Conservation (phyloP, 1,140 invertebrate species). For the Musca vetustissima region DNA sequence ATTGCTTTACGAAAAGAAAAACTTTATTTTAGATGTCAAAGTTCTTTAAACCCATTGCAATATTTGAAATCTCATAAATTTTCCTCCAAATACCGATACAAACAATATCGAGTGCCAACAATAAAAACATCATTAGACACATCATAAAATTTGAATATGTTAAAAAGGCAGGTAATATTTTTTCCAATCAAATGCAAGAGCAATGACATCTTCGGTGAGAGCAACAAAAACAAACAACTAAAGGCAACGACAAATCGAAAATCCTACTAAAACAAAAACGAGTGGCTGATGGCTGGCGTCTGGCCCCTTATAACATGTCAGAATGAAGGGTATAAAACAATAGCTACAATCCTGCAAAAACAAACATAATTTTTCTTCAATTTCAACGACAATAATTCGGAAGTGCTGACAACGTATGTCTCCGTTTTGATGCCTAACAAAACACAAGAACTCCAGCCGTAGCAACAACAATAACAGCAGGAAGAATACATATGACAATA, state of each 20-base stretch:
- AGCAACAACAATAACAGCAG: neutral
- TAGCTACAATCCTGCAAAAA: neutral
- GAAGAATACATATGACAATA: neutral
- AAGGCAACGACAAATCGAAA: too few species aligned
- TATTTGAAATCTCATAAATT: too few species aligned
- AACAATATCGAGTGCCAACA: neutral
- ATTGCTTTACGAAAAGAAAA: too few species aligned
- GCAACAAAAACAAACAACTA: too few species aligned
- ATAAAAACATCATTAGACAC: slow-evolving; percentile 18
- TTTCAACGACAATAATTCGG: slow-evolving; percentile 9
- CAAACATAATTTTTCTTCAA: slow-evolving; percentile 10
- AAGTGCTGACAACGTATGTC: slow-evolving; percentile 23
- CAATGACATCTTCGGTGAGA: too few species aligned
- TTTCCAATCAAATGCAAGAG: neutral
- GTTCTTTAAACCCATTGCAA: too few species aligned
- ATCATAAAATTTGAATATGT: slow-evolving; percentile 15
- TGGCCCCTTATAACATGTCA: neutral
- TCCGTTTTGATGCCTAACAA: slow-evolving; percentile 1
- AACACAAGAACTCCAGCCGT: neutral
- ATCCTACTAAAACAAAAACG: too few species aligned
- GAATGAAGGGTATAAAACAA: neutral
- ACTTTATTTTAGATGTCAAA: too few species aligned
- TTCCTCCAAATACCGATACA: too few species aligned
- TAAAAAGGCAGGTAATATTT: slow-evolving; percentile 6
- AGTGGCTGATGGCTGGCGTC: neutral